phyloP scores from a whole-genome alignment of 2,888 invertebrate species.

The Orchestes rusci region DNA sequence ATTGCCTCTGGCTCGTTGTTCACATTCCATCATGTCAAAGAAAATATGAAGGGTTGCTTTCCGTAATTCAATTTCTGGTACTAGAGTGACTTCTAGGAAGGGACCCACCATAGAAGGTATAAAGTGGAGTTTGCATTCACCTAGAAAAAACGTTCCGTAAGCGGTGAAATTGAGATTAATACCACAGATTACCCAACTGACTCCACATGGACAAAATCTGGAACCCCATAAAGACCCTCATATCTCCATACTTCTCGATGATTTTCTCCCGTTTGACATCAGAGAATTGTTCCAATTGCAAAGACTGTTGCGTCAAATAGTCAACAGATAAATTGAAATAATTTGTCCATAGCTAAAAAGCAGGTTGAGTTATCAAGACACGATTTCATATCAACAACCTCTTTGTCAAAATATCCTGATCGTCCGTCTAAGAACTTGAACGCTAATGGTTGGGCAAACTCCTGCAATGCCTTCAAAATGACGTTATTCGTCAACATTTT shows the following conservation, averaged over 20 bases:
- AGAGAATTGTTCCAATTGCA: slow-evolving; percentile 77
- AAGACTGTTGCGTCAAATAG: slow-evolving; percentile 71
- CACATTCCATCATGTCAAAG: slow-evolving; percentile 93
- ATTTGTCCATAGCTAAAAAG: slow-evolving; percentile 53
- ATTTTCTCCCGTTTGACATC: slow-evolving; percentile 72
- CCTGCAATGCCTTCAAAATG: slow-evolving; percentile 75
- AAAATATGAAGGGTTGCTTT: slow-evolving; percentile 88
- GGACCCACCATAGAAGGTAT: slow-evolving; percentile 92
- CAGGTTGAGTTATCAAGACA: no score
- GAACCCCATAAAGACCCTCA: slow-evolving; percentile 88
- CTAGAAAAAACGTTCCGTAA: slow-evolving; percentile 39
- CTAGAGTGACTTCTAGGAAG: slow-evolving; percentile 86
- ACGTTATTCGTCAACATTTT: slow-evolving; percentile 83
- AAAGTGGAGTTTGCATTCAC: slow-evolving; percentile 78
- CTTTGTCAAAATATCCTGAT: slow-evolving; percentile 67
- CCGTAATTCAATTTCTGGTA: slow-evolving; percentile 76
- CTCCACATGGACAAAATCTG: slow-evolving; percentile 91
- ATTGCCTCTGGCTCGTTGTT: slow-evolving; percentile 73
- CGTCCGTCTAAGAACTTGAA: slow-evolving; percentile 70
- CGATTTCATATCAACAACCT: no score
- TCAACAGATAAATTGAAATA: slow-evolving; percentile 76
- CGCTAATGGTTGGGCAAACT: slow-evolving; percentile 80
- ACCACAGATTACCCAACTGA: slow-evolving; percentile 55
- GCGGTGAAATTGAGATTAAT: neutral
- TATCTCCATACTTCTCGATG: slow-evolving; percentile 74